These are phyloP conservation scores for Drosophila prostipennis DNA, from an alignment of 2,888 invertebrate genomes.

Conservation along the genomic window DNA sequence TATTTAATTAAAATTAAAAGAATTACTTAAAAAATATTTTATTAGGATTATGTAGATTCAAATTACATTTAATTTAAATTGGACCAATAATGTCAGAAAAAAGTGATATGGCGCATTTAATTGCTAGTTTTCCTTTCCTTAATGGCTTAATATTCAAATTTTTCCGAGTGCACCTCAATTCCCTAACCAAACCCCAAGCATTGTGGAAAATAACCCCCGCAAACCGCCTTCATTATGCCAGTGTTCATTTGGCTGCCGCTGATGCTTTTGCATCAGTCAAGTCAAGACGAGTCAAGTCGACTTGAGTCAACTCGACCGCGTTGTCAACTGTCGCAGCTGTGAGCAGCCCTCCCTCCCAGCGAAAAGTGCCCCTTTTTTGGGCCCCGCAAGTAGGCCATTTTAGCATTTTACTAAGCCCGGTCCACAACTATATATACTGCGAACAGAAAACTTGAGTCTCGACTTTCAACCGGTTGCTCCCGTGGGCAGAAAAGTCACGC, in stretches of 20 bases:
- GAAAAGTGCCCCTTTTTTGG: constrained; percentile 6
- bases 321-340: constrained; percentile 52
- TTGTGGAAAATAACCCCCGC: constrained; percentile 9
- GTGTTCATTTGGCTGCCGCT: constrained; percentile 39
- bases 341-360: background rate
- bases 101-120: too few relatives aligned
- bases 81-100: too few relatives aligned
- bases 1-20: too few relatives aligned
- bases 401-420: constrained; percentile 51
- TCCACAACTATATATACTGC: constrained; percentile 14
- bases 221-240: constrained; percentile 38
- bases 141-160: background rate
- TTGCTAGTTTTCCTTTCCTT: too few relatives aligned
- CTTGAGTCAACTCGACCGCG: constrained; percentile 59
- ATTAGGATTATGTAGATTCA: too few relatives aligned
- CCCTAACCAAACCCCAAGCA: background rate
- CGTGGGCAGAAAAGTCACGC: constrained; percentile 58
- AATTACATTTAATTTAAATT: too few relatives aligned
- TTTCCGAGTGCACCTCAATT: background rate
- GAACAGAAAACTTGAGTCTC: constrained; percentile 9
- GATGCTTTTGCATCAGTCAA: constrained; percentile 56
- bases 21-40: too few relatives aligned
- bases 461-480: constrained; percentile 70
- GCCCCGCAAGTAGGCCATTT: constrained; percentile 73
- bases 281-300: constrained; percentile 49